Evolutionary conservation across 2,113 vertebrate species (phyloP), one percentile per base, ranked within the genome.

Genomic region (Sylvilagus bachmani): DNA sequence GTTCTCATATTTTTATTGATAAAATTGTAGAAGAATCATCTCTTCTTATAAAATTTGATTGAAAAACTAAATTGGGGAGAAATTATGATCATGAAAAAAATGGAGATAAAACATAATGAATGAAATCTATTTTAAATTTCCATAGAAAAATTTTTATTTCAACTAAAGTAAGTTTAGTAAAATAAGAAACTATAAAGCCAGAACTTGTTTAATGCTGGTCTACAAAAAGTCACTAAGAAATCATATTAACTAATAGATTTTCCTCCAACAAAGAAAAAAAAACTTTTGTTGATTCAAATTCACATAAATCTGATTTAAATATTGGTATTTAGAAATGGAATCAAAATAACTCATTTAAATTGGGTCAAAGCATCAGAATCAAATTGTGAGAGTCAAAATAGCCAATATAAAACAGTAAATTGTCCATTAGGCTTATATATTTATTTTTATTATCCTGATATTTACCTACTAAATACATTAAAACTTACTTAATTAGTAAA

Each of bases 71-170:
- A 70, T n/a, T 66, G 7, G 5, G 24, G 21, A 83, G 21, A 86
- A 93, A 95, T 62, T 44, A 75, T 82, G 38, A n/a, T 29, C 44
- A 93, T 64, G 78, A 87, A 86, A 87, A 69, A 90, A 24, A 78
- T 12, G 4, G 77, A 67, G 1, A 83, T 44, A 71, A 93, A 90
- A 70, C 2, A 73, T 33, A 81, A 44, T 70, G 13, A 24, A 31
- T 36, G 44, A 77, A 51, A 74, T 17, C 9, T 73, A 53, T 38
- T 82, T 51, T 71, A 82, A 71, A 93, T 13, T n/a, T 8, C 71
- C 16, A 49, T 14, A 90, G 66, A 88, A 66, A 90, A 86, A 11
- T 66, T 19, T 73, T 16, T 70, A 75, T 7, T 80, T 1, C 55
- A 69, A 66, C 69, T 86, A 89, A 91, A 91, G 82, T 64, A 80